Evolutionary conservation across 2,113 vertebrate species (phyloP).

Genomic region (Balaenoptera acutorostrata): DNA sequence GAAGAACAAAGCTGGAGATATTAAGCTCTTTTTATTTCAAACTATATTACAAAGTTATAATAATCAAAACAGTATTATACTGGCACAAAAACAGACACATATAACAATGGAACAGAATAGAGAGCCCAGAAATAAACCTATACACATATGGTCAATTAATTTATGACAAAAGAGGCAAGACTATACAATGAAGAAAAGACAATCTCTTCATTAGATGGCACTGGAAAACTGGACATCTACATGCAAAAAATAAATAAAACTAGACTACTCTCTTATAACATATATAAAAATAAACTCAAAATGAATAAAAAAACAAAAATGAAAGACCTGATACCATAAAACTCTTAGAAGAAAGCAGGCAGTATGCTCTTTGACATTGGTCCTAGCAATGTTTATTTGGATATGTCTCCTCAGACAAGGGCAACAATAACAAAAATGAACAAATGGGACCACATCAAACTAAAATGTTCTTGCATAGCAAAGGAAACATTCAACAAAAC

Average conservation of each 20-base stretch:
- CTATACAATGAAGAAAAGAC: background rate
- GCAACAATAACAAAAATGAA: background rate
- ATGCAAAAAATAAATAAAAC: background rate
- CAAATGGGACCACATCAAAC: background rate
- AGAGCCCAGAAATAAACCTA: background rate
- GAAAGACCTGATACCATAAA: background rate
- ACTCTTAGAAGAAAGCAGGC: background rate
- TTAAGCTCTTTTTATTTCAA: background rate
- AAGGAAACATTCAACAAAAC: background rate
- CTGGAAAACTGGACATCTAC: background rate
- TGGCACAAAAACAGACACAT: background rate
- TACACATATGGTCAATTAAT: background rate
- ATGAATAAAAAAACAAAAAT: background rate
- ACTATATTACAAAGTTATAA: background rate
- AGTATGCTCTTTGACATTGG: background rate
- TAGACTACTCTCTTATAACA: background rate
- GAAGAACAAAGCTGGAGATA: background rate
- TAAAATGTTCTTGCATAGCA: background rate
- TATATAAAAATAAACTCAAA: background rate
- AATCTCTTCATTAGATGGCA: background rate
- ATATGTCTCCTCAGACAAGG: background rate
- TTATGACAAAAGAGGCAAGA: background rate
- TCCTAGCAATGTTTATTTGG: background rate
- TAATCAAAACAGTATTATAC: background rate
- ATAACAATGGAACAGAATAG: background rate